Evolutionary conservation across 2,888 invertebrate species (phyloP).

Genomic region (Schizotus pectinicornis): DNA sequence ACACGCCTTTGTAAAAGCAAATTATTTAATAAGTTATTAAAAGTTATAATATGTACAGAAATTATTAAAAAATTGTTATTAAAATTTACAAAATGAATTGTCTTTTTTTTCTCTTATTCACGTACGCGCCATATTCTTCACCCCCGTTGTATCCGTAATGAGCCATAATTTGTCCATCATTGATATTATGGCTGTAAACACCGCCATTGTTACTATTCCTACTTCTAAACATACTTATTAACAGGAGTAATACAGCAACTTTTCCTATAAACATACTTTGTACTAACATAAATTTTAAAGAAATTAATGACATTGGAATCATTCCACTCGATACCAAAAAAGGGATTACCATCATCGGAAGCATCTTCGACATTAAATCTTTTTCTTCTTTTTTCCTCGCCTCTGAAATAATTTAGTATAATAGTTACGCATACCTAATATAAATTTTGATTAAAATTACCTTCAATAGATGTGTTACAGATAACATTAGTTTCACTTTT

Average conservation of each 20-base stretch:
- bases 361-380: conserved; percentile 64
- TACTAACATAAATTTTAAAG: conserved; percentile 73
- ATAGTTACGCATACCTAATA: no score
- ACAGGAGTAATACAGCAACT: conserved; percentile 69
- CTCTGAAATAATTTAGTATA: no score
- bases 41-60: no score
- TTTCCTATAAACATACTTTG: conserved; percentile 73
- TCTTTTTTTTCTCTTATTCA: conserved; percentile 51
- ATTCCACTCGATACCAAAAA: conserved; percentile 73
- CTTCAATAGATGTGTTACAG: no score
- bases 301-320: conserved; percentile 72
- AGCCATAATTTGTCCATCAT: conserved; percentile 42
- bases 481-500: no score
- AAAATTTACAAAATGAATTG: no score
- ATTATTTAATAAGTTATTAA: no score
- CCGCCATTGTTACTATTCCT: conserved; percentile 43
- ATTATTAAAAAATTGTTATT: no score
- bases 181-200: conserved; percentile 42
- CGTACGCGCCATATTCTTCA: conserved; percentile 64
- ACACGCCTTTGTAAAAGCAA: no score
- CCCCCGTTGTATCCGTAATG: conserved; percentile 66
- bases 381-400: conserved; percentile 56
- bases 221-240: conserved; percentile 68
- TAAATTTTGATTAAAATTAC: no score
- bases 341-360: conserved; percentile 74